phyloP scores from a whole-genome alignment of 2,797 vertebrate genomes.

The Eidolon dupreanum region DNA sequence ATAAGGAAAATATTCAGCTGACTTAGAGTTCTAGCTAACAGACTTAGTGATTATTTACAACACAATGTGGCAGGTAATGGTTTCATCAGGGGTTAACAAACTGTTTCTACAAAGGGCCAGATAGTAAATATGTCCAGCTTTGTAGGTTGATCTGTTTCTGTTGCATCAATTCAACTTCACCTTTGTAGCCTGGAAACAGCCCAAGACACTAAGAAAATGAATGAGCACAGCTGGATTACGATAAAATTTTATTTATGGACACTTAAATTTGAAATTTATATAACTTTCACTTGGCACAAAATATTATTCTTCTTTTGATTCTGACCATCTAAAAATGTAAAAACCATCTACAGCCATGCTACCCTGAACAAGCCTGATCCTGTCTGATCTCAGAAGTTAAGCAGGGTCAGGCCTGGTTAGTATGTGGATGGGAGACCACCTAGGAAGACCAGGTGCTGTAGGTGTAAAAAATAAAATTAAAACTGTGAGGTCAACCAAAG shows the following conservation, averaged over 20 bases:
- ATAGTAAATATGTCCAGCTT: neutral
- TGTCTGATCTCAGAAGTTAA: no score
- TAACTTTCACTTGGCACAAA: neutral
- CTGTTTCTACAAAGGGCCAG: neutral
- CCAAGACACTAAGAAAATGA: neutral
- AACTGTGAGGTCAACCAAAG: no score
- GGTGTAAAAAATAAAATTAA: no score
- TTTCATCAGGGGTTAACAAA: neutral
- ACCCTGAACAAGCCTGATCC: no score
- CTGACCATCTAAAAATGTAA: slow-evolving; percentile 3
- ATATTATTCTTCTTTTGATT: neutral
- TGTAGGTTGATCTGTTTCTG: neutral
- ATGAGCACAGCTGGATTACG: neutral
- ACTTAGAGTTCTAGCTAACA: neutral
- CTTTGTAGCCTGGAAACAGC: neutral
- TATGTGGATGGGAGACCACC: no score
- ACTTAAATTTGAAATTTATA: neutral
- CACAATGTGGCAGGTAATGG: neutral
- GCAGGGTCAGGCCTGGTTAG: no score
- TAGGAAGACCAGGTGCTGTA: no score
- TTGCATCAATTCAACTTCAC: neutral
- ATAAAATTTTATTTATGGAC: neutral
- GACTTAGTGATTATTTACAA: neutral
- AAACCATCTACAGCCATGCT: neutral
- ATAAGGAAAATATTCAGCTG: neutral